These are phyloP conservation scores for Caiman crocodilus DNA, from an alignment of 2,797 vertebrate genomes.

Conservation along the genomic window DNA sequence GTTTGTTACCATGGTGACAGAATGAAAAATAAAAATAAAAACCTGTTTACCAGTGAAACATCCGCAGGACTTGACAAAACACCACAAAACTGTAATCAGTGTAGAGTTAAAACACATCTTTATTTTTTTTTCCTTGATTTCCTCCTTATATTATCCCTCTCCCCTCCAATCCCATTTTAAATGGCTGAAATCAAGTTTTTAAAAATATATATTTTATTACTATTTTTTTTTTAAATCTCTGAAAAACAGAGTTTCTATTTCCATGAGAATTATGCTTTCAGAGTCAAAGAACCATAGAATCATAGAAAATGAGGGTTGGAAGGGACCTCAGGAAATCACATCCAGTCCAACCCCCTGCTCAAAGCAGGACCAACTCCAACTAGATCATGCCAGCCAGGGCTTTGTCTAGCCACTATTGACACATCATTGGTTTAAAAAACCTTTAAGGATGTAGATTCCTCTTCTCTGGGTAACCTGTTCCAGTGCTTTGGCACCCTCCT, in stretches of 20 bases:
- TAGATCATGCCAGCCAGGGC: too few relatives aligned
- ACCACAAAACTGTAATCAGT: slow-evolving; percentile 79
- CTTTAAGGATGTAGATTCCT: too few relatives aligned
- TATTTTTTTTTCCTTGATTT: slow-evolving; percentile 67
- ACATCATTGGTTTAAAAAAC: too few relatives aligned
- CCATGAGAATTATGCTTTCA: not conserved
- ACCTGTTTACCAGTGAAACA: slow-evolving; percentile 80
- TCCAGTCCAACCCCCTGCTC: too few relatives aligned
- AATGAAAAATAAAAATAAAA: slow-evolving; percentile 82
- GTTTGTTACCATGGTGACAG: slow-evolving; percentile 79
- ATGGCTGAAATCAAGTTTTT: slow-evolving; percentile 16
- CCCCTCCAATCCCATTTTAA: not conserved
- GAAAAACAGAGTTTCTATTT: slow-evolving; percentile 23
- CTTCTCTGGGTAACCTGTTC: too few relatives aligned
- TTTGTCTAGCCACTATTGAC: too few relatives aligned
- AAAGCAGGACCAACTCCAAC: too few relatives aligned
- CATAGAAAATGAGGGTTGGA: too few relatives aligned
- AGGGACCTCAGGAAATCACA: too few relatives aligned
- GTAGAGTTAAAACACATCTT: slow-evolving; percentile 63
- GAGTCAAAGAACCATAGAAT: not conserved
- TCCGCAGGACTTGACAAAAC: slow-evolving; percentile 75
- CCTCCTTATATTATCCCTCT: slow-evolving; percentile 44
- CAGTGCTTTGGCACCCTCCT: too few relatives aligned
- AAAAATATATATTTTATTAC: not conserved
- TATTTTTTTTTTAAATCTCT: too few relatives aligned